phyloP scores from a whole-genome alignment of 1,140 invertebrate genomes.

The Leptopilina boulardi region DNA sequence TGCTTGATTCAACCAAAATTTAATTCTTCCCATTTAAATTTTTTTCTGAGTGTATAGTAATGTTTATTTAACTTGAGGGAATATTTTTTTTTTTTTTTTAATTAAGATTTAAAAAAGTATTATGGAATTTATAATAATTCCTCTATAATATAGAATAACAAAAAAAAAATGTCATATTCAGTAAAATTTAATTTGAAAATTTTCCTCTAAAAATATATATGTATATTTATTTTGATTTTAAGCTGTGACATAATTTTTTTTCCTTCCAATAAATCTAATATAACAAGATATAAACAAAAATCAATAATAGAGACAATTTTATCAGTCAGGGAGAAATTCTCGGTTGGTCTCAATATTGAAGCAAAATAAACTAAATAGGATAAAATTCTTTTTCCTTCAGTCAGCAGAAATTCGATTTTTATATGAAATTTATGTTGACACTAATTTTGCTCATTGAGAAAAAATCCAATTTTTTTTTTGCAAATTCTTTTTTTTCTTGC shows the following conservation, averaged over 20 bases:
- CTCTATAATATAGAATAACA: too few relatives aligned
- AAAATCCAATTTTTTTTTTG: not conserved
- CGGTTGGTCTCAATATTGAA: not conserved
- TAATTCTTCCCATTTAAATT: too few relatives aligned
- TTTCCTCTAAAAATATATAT: too few relatives aligned
- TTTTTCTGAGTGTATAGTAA: too few relatives aligned
- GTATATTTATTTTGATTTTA: not conserved
- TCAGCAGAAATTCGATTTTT: not conserved
- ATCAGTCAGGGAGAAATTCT: not conserved
- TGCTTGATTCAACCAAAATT: too few relatives aligned
- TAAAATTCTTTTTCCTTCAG: not conserved
- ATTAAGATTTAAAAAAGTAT: too few relatives aligned
- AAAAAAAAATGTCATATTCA: too few relatives aligned
- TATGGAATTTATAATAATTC: too few relatives aligned
- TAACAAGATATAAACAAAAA: conserved; percentile 7
- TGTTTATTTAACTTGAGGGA: too few relatives aligned
- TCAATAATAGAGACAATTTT: conserved; percentile 21
- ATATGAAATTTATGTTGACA: not conserved
- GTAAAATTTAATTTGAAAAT: too few relatives aligned
- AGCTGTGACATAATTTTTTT: not conserved
- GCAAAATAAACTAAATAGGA: conserved; percentile 1
- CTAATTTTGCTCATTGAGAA: not conserved
- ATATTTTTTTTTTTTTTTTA: too few relatives aligned
- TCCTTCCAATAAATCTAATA: not conserved
- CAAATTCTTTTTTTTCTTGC: too few relatives aligned